Base-by-base conservation (phyloP, 2,113 vertebrate species). In the Chaetodon auriga region DNA sequence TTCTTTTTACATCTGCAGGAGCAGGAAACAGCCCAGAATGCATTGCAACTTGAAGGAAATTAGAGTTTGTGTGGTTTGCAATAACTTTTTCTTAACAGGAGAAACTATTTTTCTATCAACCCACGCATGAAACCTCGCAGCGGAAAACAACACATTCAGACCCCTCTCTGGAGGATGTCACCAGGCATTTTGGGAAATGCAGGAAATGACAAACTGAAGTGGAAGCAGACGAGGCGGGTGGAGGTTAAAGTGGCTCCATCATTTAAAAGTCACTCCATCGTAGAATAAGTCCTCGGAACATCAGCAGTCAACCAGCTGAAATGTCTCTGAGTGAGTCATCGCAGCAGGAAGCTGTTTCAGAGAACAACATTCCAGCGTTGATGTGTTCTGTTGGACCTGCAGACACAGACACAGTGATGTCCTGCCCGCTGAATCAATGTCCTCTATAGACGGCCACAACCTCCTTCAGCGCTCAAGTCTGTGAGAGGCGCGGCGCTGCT, bases 351-450 rank as follows among this genome's bases (percentile, higher is more conserved):
- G 30, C 53, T 5, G n/a, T 18, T 57, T 25, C 68, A 51, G 14
- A 53, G 25, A 49, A 35, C 0, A 6, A 11, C 45, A 9, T 46
- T 21, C 35, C 68, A 5, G 11, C 23, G 49, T 13, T 35, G 83
- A 66, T 69, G 23, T 30, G 36, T 60, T 41, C n/a, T 30, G 45
- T 58, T 68, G 46, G 51, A 48, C 30, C 49, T 45, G 53, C 14
- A 38, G 64, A 79, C 65, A 51, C 16, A 73, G 82, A 63, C 30
- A 63, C 30, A 18, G 12, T 46, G 3, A 63, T 75, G 65, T 43
- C 21, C 73, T 7, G 48, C 65, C 30, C 14, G n/a, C 68, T 68
- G 66, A 58, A 88, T 81, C 71, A 62, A 79, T 73, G 81, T 61
- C 68, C 68, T 62, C 61, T 23, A 78, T n/a, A 23, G 41, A 71